Conservation (phyloP, 35 echinoderm and acorn worm genomes). For the Chiridota heheva region DNA sequence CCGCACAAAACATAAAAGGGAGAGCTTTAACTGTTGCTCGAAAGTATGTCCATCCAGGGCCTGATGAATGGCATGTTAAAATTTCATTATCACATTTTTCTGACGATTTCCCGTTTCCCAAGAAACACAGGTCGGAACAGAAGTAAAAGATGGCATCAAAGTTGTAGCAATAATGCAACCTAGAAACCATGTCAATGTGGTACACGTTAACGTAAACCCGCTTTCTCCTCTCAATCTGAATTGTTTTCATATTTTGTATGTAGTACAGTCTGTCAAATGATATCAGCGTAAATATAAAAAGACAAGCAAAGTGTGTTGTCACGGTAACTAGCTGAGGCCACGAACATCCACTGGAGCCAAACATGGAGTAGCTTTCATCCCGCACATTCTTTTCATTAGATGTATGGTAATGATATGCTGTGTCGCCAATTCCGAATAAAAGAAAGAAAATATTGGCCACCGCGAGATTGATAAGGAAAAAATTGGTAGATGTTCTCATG, state of each 20-base stretch:
- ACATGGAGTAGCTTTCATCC: slow-evolving; percentile 4
- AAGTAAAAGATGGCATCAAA: background rate
- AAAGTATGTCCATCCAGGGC: too few species aligned
- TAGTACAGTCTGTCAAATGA: slow-evolving; percentile 20
- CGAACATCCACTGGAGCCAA: slow-evolving; percentile 5
- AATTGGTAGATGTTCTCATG: slow-evolving; percentile 1
- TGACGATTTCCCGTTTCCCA: background rate
- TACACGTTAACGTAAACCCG: background rate
- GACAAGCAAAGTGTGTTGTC: slow-evolving; percentile 3
- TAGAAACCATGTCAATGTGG: background rate
- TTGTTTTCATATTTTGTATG: background rate
- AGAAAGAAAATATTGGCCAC: slow-evolving; percentile 21
- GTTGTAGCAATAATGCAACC: background rate
- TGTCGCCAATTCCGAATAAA: slow-evolving; percentile 7
- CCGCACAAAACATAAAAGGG: slow-evolving; percentile 3
- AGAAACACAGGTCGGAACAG: background rate
- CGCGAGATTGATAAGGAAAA: slow-evolving; percentile 17
- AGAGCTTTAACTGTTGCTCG: too few species aligned
- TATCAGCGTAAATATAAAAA: slow-evolving; percentile 23
- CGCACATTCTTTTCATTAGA: background rate
- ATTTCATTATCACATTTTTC: too few species aligned
- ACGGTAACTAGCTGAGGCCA: slow-evolving; percentile 6
- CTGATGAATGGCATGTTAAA: too few species aligned
- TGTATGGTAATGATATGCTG: background rate
- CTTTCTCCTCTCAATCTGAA: slow-evolving; percentile 4